Evolutionary conservation across 2,888 invertebrate species (phyloP).

Genomic region (Agrotis clavis): DNA sequence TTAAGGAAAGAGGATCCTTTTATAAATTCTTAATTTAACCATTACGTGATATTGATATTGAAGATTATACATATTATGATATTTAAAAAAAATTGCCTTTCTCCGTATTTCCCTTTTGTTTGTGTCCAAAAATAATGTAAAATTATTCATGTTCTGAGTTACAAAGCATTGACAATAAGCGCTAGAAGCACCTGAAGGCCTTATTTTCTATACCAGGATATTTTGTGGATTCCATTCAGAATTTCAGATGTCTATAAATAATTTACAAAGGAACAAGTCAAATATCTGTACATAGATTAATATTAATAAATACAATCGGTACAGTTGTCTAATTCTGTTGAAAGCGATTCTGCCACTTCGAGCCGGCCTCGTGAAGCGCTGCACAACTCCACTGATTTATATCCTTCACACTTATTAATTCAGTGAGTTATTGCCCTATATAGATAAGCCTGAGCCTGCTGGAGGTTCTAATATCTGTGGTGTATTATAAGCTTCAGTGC

Average conservation of each 20-base stretch:
- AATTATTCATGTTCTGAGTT: constrained; percentile 32
- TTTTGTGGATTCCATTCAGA: too few species aligned
- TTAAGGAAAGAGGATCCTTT: constrained; percentile 33
- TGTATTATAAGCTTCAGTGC: constrained; percentile 33
- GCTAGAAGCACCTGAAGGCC: constrained; percentile 5
- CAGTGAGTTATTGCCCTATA: constrained; percentile 60
- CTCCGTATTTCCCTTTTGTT: constrained; percentile 18
- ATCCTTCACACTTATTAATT: constrained; percentile 62
- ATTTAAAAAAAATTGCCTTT: constrained; percentile 17
- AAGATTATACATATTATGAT: too few species aligned
- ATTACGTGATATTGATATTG: too few species aligned
- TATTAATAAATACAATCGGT: constrained; percentile 22
- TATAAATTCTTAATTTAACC: constrained; percentile 48
- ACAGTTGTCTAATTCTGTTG: constrained; percentile 35
- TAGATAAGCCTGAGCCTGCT: constrained; percentile 42
- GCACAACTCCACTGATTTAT: constrained; percentile 67
- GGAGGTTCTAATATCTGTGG: constrained; percentile 39
- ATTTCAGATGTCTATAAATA: not conserved
- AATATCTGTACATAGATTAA: constrained; percentile 24
- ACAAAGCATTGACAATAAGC: not conserved
- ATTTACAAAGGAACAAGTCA: not conserved
- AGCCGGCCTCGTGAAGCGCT: constrained; percentile 19
- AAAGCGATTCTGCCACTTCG: constrained; percentile 34
- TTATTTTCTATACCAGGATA: constrained; percentile 4
- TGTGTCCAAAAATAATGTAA: not conserved